Base-by-base conservation (phyloP, 2,113 vertebrate genomes). In the Brachirus orientalis region DNA sequence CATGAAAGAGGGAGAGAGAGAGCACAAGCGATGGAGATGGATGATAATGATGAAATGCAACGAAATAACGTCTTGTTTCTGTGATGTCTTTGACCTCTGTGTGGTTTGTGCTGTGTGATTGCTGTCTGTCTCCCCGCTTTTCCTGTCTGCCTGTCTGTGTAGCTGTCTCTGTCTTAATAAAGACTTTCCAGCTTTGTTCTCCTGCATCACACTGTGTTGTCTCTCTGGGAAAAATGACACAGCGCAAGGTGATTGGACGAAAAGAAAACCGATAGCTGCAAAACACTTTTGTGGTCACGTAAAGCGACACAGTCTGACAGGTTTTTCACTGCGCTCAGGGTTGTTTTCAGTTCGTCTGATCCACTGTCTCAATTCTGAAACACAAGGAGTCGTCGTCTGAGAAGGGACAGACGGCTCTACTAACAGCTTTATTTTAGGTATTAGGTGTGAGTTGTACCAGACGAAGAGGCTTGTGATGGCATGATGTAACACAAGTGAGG, bases 41-140 rank as follows among this genome's bases (percentile, higher is more conserved):
- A 87, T 78, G 86, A 69, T 64, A 84, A 86, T 89, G 85, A 89
- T 89, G 89, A 91, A 91, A 91, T 70, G 79, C 71, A 45, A 71
- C 56, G 88, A 91, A 91, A 88, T 68, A 67, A 75, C 33, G 8
- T n/a, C 63, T 82, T 37, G 71, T 84, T 84, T 82, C 72, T 40
- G 60, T 85, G 86, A 84, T 75, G 72, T 73, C 69, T 4, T 66
- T 87, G 89, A 91, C 86, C 89, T 91, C 83, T 79, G 38, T 13
- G 9, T 3, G 28, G 28, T 28, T 28, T 28, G 28, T 28, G 28
- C 28, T 9, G 38, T 13, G 38, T 40, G 38, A 40, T 13, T 40
- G 73, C 74, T 65, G 78, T 69, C 79, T 62, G 81, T 76, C 86
- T 87, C 8, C 8, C 45, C 9, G 38, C 16, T 10, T 16, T 13